A percentile compares a stretch with the other conserved stretches of the same genome.
Conservation (phyloP, 2,888 invertebrate species). For the Phania funesta region DNA sequence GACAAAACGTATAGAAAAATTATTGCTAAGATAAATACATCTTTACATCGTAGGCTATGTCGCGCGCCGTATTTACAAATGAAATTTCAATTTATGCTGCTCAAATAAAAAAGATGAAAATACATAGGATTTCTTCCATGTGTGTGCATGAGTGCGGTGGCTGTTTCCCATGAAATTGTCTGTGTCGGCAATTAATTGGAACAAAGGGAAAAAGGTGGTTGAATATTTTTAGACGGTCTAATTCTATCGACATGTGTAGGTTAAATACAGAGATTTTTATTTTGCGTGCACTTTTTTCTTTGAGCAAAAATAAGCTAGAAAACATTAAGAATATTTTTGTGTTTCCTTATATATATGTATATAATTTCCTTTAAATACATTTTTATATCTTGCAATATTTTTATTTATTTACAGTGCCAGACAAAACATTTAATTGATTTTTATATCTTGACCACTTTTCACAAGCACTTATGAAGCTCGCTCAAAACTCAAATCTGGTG, state of each 20-base stretch:
- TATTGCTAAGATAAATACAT: conserved; percentile 30
- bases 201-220: conserved; percentile 38
- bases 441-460: no score
- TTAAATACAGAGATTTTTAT: conserved; percentile 5
- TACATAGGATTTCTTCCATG: not conserved
- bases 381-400: no score
- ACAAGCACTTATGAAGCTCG: no score
- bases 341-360: no score
- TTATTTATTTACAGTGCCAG: no score
- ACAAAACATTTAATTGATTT: no score
- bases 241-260: conserved; percentile 51
- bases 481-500: no score
- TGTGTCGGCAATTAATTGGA: conserved; percentile 31
- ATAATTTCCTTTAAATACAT: no score
- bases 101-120: conserved; percentile 24
- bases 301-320: no score
- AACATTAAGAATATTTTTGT: no score
- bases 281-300: no score
- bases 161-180: not conserved
- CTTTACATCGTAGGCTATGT: no score
- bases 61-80: conserved; percentile 27
- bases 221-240: conserved; percentile 58
- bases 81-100: conserved; percentile 52
- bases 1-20: not conserved
- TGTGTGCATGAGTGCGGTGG: not conserved